Conservation (phyloP, 2,113 vertebrate genomes). For the Corvus hawaiiensis region DNA sequence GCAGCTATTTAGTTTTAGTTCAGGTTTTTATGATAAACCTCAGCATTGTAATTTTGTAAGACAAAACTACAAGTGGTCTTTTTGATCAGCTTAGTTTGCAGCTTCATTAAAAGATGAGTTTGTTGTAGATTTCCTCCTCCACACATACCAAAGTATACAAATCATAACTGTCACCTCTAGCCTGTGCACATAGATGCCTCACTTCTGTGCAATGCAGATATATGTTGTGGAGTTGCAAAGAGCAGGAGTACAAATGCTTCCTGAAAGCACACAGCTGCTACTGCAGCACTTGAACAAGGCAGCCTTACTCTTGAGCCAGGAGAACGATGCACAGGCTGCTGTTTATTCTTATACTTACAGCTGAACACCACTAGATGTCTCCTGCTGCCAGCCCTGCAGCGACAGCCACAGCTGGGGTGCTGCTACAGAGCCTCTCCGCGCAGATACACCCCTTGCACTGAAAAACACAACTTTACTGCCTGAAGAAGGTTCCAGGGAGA, state of each 20-base stretch:
- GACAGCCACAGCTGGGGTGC: rapidly evolving
- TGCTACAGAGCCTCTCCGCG: not conserved
- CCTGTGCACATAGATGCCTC: not conserved
- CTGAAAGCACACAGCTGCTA: not conserved
- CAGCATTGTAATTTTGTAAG: not conserved
- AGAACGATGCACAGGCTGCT: not conserved
- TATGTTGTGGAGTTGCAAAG: not conserved
- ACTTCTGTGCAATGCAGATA: not conserved
- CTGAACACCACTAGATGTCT: conserved; percentile 41
- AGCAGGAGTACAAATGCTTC: not conserved
- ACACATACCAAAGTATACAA: not conserved
- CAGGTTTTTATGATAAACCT: not conserved
- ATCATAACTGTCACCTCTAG: not conserved
- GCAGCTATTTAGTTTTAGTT: not conserved
- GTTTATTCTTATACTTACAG: not conserved
- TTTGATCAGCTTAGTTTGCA: not conserved
- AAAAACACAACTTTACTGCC: not conserved
- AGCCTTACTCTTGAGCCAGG: not conserved
- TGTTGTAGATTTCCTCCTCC: not conserved
- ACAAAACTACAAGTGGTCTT: not conserved
- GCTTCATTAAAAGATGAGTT: not conserved
- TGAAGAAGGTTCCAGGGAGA: not conserved
- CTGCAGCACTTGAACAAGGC: not conserved
- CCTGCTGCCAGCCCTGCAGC: not conserved
- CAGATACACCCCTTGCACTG: rapidly evolving